Percentiles rank a stretch among this genome's conserved stretches.
These are phyloP conservation scores for Harlomillsia oculata DNA, from an alignment of 1,140 invertebrate genomes.

Conservation along the genomic window DNA sequence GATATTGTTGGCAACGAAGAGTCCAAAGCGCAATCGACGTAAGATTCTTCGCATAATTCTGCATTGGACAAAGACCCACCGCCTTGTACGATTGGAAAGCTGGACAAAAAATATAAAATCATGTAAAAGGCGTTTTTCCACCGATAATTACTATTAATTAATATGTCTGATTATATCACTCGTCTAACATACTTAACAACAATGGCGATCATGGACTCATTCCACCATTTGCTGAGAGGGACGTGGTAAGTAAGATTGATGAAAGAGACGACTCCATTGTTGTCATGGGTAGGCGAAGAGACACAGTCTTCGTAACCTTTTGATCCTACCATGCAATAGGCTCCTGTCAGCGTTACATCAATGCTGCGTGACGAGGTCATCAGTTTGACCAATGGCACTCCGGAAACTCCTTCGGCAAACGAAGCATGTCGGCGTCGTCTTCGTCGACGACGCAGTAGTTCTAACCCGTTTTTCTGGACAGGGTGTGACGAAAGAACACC, in stretches of 20 bases:
- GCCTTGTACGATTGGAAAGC: too few species aligned
- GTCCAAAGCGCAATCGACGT: too few species aligned
- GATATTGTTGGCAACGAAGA: too few species aligned
- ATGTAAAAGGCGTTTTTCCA: too few species aligned
- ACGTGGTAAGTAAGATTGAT: conserved; percentile 29
- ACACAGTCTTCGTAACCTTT: conserved; percentile 32
- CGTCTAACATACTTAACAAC: conserved; percentile 29
- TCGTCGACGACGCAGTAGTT: conserved; percentile 16
- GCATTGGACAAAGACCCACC: too few species aligned
- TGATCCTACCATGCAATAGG: conserved; percentile 30
- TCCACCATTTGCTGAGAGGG: conserved; percentile 32
- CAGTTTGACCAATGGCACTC: too few species aligned
- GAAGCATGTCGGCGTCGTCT: conserved; percentile 25
- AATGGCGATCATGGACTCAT: conserved; percentile 21
- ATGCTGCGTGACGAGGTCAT: conserved; percentile 26
- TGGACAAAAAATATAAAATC: too few species aligned
- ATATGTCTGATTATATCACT: too few species aligned
- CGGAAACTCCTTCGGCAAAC: too few species aligned
- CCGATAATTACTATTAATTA: too few species aligned
- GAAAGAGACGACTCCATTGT: conserved; percentile 31
- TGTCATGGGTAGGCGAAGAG: too few species aligned
- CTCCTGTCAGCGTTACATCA: conserved; percentile 24
- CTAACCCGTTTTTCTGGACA: conserved; percentile 26
- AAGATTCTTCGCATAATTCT: too few species aligned
- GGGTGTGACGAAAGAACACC: conserved; percentile 11